Evolutionary conservation across 2,113 vertebrate genomes (phyloP).

Genomic region (Dipodomys spectabilis): DNA sequence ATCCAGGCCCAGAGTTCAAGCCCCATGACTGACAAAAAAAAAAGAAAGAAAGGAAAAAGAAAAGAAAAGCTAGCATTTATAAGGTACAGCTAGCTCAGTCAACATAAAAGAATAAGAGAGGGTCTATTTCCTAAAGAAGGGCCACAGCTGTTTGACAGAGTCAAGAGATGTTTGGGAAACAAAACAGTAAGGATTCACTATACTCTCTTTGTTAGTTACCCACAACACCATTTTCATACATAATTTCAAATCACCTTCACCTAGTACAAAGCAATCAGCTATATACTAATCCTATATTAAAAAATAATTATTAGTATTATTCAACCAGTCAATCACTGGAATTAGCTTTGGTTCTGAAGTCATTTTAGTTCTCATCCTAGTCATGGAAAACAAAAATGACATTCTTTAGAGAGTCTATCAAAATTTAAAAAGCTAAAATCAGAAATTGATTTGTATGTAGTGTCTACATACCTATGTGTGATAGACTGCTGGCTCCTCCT

Average conservation of each 20-base stretch:
- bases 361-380: constrained; percentile 47
- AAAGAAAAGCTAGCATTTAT: neutral
- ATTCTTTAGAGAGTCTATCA: constrained; percentile 20
- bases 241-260: constrained; percentile 28
- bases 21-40: no score
- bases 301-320: neutral
- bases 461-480: constrained; percentile 39
- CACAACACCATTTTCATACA: neutral
- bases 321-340: constrained; percentile 8
- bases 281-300: constrained; percentile 7
- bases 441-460: constrained; percentile 38
- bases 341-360: constrained; percentile 1
- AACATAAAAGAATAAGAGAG: neutral
- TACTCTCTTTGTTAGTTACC: neutral
- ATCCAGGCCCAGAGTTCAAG: no score
- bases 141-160: neutral
- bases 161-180: neutral
- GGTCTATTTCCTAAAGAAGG: neutral
- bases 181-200: neutral
- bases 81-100: neutral
- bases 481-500: constrained; percentile 37
- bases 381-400: constrained; percentile 13
- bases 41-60: no score
- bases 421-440: constrained; percentile 19
- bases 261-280: neutral